Evolutionary conservation across 2,113 vertebrate species (phyloP).

Genomic region (Vidua macroura): DNA sequence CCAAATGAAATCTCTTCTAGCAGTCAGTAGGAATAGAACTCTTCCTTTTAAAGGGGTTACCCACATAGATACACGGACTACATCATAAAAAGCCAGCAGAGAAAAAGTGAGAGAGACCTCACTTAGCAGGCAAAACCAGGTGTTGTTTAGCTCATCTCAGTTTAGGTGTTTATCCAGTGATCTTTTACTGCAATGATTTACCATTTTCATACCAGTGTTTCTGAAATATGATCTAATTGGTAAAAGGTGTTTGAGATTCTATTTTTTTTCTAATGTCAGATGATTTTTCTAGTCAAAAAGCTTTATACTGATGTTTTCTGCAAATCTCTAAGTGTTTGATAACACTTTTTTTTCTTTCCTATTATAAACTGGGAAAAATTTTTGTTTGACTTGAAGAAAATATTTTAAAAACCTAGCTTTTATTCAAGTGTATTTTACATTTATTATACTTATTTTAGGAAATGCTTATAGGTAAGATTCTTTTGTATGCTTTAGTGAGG

Average conservation of each 20-base stretch:
- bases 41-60: neutral
- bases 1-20: neutral
- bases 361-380: neutral
- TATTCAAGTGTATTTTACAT: neutral
- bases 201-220: neutral
- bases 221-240: neutral
- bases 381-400: neutral
- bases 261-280: neutral
- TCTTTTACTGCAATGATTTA: neutral
- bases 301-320: neutral
- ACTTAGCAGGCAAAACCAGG: neutral
- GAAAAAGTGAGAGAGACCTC: neutral
- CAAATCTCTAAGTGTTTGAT: neutral
- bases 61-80: neutral
- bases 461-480: neutral
- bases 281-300: neutral
- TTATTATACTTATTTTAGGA: neutral
- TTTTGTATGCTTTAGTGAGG: neutral
- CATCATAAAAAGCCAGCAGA: neutral
- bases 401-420: neutral
- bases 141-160: neutral
- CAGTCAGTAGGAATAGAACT: neutral
- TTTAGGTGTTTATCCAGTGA: neutral
- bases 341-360: neutral
- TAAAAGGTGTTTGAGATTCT: neutral